A percentile compares a stretch with the other conserved stretches of the same genome.
phyloP scores from a whole-genome alignment of 1,140 invertebrate genomes.

The Potamilus streckersoni region DNA sequence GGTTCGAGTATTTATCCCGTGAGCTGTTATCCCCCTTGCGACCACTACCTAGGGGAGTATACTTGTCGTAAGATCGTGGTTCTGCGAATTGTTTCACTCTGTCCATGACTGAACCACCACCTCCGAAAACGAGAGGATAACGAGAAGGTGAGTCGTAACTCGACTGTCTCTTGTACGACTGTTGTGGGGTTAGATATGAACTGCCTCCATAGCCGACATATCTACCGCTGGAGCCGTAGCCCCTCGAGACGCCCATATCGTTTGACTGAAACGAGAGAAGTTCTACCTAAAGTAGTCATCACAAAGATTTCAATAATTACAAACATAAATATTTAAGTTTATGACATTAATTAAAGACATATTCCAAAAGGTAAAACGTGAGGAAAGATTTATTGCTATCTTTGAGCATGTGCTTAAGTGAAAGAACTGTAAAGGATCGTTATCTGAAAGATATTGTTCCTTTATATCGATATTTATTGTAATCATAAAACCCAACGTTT shows the following conservation, averaged over 20 bases:
- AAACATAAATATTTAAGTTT: no score
- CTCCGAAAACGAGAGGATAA: conserved; percentile 31
- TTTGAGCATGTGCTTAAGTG: no score
- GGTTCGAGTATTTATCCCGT: conserved; percentile 50
- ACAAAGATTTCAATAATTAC: no score
- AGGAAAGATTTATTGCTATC: no score
- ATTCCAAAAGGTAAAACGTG: no score
- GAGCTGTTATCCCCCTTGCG: conserved; percentile 25
- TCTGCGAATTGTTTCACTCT: conserved; percentile 26
- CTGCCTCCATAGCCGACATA: conserved; percentile 33
- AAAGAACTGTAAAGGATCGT: no score
- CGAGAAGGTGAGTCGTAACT: conserved; percentile 38
- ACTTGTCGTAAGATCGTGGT: conserved; percentile 21
- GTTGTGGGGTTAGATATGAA: conserved; percentile 41
- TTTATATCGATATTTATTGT: no score
- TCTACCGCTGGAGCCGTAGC: conserved; percentile 20
- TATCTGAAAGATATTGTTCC: no score
- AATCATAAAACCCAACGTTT: no score
- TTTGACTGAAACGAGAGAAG: conserved; percentile 37
- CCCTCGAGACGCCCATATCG: conserved; percentile 44
- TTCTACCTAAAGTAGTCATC: background rate
- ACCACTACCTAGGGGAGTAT: conserved; percentile 31
- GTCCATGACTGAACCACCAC: conserved; percentile 24
- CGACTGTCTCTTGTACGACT: conserved; percentile 33
- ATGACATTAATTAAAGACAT: no score